Percentiles rank a stretch among this genome's conserved stretches.
Conservation (phyloP, 2,113 vertebrate genomes). For the Ceyx melanurus region DNA sequence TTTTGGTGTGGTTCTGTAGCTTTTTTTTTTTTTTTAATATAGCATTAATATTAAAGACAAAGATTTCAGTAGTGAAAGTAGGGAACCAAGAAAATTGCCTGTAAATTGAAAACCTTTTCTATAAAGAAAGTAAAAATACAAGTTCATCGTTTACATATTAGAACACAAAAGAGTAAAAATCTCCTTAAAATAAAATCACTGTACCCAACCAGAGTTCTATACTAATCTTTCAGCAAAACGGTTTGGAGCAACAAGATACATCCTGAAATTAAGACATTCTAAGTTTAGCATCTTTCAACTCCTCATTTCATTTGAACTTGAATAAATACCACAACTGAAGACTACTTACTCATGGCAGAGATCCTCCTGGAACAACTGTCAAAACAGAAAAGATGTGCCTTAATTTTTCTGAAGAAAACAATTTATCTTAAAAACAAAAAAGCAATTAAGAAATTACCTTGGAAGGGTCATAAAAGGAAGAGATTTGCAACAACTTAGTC, state of each 20-base stretch:
- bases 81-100: not conserved
- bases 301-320: not conserved
- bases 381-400: not conserved
- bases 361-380: slow-evolving; percentile 51
- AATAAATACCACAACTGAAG: not conserved
- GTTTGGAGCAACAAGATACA: not conserved
- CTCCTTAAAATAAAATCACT: not conserved
- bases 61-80: not conserved
- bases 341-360: slow-evolving; percentile 64
- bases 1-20: not conserved
- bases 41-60: not conserved
- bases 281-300: not conserved
- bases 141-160: not conserved
- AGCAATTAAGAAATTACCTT: not conserved
- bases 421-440: not conserved
- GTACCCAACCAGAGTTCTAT: not conserved
- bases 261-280: not conserved
- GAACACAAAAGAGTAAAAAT: not conserved
- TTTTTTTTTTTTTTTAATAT: not conserved
- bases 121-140: not conserved
- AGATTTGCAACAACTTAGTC: slow-evolving; percentile 10
- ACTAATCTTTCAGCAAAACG: not conserved
- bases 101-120: not conserved
- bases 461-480: not conserved
- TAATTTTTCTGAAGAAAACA: not conserved